Base-by-base conservation (phyloP, 2,113 vertebrate species). In the Xyliphius kryptos region DNA sequence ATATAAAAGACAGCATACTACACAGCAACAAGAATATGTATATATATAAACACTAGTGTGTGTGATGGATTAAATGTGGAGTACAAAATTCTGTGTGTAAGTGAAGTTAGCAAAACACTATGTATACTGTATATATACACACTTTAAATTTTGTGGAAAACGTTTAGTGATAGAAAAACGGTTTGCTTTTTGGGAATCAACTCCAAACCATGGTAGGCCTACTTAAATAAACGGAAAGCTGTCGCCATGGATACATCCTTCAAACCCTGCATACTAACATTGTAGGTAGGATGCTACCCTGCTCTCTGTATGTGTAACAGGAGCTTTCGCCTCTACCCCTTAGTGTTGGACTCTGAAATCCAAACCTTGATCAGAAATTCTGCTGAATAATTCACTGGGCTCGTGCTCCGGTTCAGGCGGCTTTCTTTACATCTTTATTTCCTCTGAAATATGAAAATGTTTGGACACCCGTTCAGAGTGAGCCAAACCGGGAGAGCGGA, bases 301-400 rank as follows among this genome's bases (percentile, higher is more conserved):
- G 22, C 8, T 5, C 12, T 13, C 16, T 2, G 2, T 38, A 11
- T 10, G 9, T 12, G 40, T 41, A 41, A 10, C 40, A 1, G 40
- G 40, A 41, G 2, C 1, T 38, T 16, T 38, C 0, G 37, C 1
- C 13, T 41, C 9, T 6, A 9, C 11, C 19, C 9, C 19, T 14
- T 2, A 17, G 36, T 50, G 61, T 13, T 55, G 38, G n/a, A 67
- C 13, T 48, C 26, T 61, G 69, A 68, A 73, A 76, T 66, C 66
- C 14, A 57, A 68, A 70, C 26, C 61, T 48, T 46, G 38, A 19
- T 26, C n/a, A 16, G 16, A 61, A 63, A 16, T 56, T 13, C 14
- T 41, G 15, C 43, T 82, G 57, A 83, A 80, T 80, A 68, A 82
- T 80, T 79, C 68, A 82, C 1, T 17, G 67, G 8, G 14, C 3